Evolutionary conservation across 2,888 invertebrate species (phyloP), one percentile per base, ranked within the genome.

Genomic region (Xestobium rufovillosum): DNA sequence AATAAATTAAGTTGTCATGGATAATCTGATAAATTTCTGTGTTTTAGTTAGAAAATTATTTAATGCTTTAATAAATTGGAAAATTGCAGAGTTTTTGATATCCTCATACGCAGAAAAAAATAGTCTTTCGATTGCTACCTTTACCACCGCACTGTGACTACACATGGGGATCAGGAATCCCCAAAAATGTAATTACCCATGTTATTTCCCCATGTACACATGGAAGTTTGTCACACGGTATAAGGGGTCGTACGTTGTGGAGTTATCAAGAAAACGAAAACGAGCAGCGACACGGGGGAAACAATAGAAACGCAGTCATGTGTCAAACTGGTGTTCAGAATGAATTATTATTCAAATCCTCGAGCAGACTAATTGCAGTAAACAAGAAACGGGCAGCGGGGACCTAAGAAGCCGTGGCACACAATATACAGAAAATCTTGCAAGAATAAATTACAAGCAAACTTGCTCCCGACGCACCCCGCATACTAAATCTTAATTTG

Each of bases 401-500:
- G 51, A 49, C 45, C 49, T 37, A 43, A 36, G 37, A 8, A 11
- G n/a, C n/a, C 16, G n/a, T n/a, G n/a, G 11, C 19, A 12, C 6
- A 49, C 49, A 51, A 47, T 49, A 12, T 16, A 41, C 47, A 44
- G 54, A 57, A 59, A 59, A 57, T 57, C 59, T 55, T 50, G 53
- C 53, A 57, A 56, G 57, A 57, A 58, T 60, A 59, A 59, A 59
- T 60, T 60, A 59, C 55, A 51, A 49, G 45, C 51, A 49, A 57
- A 59, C 53, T 59, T 59, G 56, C 55, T 55, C 55, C 45, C 48
- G n/a, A 45, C 53, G 49, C 50, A 50, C 51, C 48, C 43, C 43
- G 59, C 55, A 61, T 61, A 60, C 59, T 56, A 59, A 59, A 59
- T 59, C 57, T 57, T 53, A 56, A 56, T 59, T 60, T 59, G 59